Evolutionary conservation across 2,888 invertebrate species (phyloP), one percentile per base, ranked within the genome.

Genomic region (Mesochorus sp.): DNA sequence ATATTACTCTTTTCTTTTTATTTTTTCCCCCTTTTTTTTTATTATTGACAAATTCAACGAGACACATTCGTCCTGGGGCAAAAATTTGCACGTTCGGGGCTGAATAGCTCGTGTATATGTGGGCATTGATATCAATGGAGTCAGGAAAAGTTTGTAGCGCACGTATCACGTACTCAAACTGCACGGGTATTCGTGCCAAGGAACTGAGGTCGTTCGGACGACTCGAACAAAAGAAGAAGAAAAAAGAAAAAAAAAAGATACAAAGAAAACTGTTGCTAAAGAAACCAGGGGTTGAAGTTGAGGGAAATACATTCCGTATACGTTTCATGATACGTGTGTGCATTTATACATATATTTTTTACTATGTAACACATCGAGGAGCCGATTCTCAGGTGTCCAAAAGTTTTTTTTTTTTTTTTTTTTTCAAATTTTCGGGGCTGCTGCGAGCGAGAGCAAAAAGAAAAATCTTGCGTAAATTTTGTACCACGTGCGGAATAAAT

Each of bases 251-350:
- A 71, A 55, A 51, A 62, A 62, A 71, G 62, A 66, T 51, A 76
- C 62, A 68, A 53, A 72, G 53, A 34, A 64, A 67, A 64, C 31
- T 64, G 79, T 62, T 31, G 74, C 44, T 39, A 59, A 61, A 71
- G 64, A 31, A 73, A 49, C 73, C 24, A n/a, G 28, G 34, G 59
- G 47, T 37, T 55, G 26, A 73, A 64, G 77, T 70, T 74, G 59
- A 39, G 14, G 42, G 57, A 31, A 62, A 64, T 74, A 64, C 31
- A 53, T 26, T 64, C 10, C 39, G 1, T 42, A 34, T 66, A 67
- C 61, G 37, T 37, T 51, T 70, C 49, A 31, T 5, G 21, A 4
- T 10, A 1, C 42, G 47, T 6, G n/a, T n/a, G 47, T 57, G 14
- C 14, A 67, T 42, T 17, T 26, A 67, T 34, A 21, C 51, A 26